Base-by-base conservation (phyloP, 2,113 vertebrate genomes). In the Theristicus caerulescens region DNA sequence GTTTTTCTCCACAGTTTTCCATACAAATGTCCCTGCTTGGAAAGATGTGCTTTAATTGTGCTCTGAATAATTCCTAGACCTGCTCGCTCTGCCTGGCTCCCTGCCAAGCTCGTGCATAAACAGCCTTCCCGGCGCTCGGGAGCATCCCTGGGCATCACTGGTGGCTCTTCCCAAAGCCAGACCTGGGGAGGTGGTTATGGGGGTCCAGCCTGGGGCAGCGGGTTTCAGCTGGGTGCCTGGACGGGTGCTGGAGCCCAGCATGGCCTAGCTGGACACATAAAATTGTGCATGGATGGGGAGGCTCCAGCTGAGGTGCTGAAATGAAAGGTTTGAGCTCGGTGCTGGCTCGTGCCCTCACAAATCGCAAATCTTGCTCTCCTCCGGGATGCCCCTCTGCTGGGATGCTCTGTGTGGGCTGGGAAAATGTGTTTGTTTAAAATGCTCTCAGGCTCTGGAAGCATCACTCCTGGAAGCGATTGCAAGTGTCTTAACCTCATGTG, bases 11-110 rank as follows among this genome's bases (percentile, higher is more conserved):
- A 0, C 36, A 0, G 10, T 70, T 90, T 78, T 73, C 80, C 55
- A 69, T 71, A 40, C 47, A 69, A 76, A 74, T 69, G 16, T 12
- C 51, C 16, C 47, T 54, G 61, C 70, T 82, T 88, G 34, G 67
- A 83, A 95, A 77, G 64, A 76, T 0, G 7, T 52, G 52, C 47
- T 87, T 86, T 91, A 94, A 81, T 88, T 90, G 84, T 5, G 7
- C 65, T 83, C 90, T 70, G 83, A 80, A 69, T 91, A 88, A 85
- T 95, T 96, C 17, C 81, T 86, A 83, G 83, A 71, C 57, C 57
- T 0, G 6, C 78, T 95, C 0, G 0, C 64, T 91, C 54, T 70
- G 65, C 64, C 49, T 94, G 93, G 62, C 90, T 79, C 38, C 82
- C 31, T 77, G 91, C 91, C 94, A 87, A 51, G 31, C 82, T 91